A percentile compares a stretch with the other conserved stretches of the same genome.
phyloP scores from a whole-genome alignment of 2,797 vertebrate species.

The Selene dorsalis region DNA sequence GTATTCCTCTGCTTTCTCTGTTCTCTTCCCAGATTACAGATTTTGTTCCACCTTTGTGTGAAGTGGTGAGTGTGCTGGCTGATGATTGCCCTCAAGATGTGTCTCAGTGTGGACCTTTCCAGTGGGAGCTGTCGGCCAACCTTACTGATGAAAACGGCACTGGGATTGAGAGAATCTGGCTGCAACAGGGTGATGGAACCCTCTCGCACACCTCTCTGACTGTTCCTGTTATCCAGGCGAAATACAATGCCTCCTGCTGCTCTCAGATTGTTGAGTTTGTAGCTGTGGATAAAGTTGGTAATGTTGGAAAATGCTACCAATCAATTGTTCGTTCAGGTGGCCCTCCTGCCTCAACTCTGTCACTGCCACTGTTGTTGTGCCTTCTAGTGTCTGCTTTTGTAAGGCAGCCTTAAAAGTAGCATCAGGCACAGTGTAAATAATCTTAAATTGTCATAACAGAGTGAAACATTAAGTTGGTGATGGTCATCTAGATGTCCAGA shows the following conservation, averaged over 20 bases:
- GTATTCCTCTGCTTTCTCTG: neutral
- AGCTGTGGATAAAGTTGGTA: constrained; percentile 78
- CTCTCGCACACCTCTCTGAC: constrained; percentile 37
- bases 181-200: constrained; percentile 70
- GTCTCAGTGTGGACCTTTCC: constrained; percentile 62
- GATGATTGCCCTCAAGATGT: constrained; percentile 63
- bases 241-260: constrained; percentile 81
- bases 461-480: constrained; percentile 4
- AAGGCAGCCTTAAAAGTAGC: constrained; percentile 16
- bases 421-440: neutral
- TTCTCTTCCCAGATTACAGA: constrained; percentile 78
- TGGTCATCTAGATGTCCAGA: neutral
- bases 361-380: constrained; percentile 69
- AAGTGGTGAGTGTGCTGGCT: constrained; percentile 39
- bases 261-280: constrained; percentile 75
- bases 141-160: constrained; percentile 79
- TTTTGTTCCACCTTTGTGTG: constrained; percentile 73
- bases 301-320: constrained; percentile 80
- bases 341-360: constrained; percentile 48
- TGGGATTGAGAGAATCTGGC: constrained; percentile 66
- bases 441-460: neutral
- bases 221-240: constrained; percentile 27
- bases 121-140: constrained; percentile 76
- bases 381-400: constrained; percentile 60
- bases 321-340: constrained; percentile 62